phyloP scores from a whole-genome alignment of 2,888 invertebrate genomes.

The Gandaritis pyraliata region DNA sequence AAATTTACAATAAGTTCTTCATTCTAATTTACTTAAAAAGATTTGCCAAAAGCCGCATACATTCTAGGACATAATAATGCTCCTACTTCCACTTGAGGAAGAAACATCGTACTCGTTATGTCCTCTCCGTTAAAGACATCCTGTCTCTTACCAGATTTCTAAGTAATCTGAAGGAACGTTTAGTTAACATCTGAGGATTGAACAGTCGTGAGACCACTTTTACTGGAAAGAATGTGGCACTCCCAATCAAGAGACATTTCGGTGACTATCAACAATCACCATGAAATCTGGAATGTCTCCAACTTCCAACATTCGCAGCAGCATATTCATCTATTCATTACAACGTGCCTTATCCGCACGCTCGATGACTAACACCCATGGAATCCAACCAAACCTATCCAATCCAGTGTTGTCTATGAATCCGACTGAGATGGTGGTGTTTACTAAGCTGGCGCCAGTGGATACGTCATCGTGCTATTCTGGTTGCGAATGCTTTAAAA shows the following conservation, averaged over 20 bases:
- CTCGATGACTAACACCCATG: slow-evolving; percentile 55
- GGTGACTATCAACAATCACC: slow-evolving; percentile 4
- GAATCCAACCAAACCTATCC: slow-evolving; percentile 52
- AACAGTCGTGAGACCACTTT: no score
- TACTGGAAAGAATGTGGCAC: no score
- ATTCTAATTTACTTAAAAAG: no score
- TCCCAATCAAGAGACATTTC: not conserved
- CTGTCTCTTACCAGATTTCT: no score
- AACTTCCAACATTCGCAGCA: slow-evolving; percentile 36
- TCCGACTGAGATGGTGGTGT: slow-evolving; percentile 46
- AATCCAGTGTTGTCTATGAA: slow-evolving; percentile 50
- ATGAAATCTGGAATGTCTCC: slow-evolving; percentile 4
- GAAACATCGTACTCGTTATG: no score
- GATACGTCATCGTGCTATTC: slow-evolving; percentile 43
- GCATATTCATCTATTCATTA: slow-evolving; percentile 35
- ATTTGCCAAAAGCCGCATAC: no score
- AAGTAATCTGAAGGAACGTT: no score
- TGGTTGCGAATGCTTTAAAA: slow-evolving; percentile 36
- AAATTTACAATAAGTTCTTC: no score
- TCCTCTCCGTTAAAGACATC: no score
- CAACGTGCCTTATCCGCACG: slow-evolving; percentile 58
- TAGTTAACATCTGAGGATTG: no score
- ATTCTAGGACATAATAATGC: no score
- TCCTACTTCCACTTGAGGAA: no score
- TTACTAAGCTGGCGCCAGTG: slow-evolving; percentile 54